These are phyloP conservation scores for Pseudococcus jackbeardsleyi DNA, from an alignment of 2,888 invertebrate genomes.

Conservation along the genomic window DNA sequence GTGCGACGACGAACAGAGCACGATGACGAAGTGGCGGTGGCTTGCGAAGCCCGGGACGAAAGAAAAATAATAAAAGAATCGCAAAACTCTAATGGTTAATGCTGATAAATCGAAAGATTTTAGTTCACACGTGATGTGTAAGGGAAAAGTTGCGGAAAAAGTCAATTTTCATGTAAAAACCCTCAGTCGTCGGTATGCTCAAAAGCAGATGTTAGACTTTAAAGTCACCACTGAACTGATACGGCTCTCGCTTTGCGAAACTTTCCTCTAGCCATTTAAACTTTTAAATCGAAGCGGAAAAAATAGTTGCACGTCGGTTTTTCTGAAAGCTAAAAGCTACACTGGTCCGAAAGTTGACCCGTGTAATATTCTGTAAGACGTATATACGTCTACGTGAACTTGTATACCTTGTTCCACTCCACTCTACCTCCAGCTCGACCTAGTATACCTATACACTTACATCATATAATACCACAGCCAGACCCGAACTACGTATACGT, in stretches of 20 bases:
- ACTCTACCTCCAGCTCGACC: neutral
- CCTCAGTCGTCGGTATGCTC: neutral
- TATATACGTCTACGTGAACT: neutral
- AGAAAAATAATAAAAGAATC: neutral
- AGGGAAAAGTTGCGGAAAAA: constrained; percentile 37
- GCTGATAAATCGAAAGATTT: constrained; percentile 49
- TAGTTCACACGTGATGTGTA: constrained; percentile 47
- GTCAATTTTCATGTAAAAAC: constrained; percentile 59
- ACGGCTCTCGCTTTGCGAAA: constrained; percentile 31
- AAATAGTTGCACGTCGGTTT: constrained; percentile 17
- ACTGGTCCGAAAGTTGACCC: neutral
- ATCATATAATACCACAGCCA: too few species aligned
- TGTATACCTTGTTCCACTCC: neutral
- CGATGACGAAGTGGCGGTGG: neutral
- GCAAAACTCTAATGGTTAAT: constrained; percentile 17
- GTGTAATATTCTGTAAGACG: neutral
- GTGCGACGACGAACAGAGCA: neutral
- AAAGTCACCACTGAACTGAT: constrained; percentile 48
- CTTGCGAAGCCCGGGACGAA: neutral
- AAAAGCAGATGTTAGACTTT: constrained; percentile 56
- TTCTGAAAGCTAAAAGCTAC: constrained; percentile 7
- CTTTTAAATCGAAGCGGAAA: constrained; percentile 55
- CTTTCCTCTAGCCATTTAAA: constrained; percentile 45
- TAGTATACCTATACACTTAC: too few species aligned
- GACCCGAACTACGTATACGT: neutral